Evolutionary conservation across 30 jellyfish, hydroid and myxozoan genomes (phyloP).

Genomic region (Turritopsis rubra): DNA sequence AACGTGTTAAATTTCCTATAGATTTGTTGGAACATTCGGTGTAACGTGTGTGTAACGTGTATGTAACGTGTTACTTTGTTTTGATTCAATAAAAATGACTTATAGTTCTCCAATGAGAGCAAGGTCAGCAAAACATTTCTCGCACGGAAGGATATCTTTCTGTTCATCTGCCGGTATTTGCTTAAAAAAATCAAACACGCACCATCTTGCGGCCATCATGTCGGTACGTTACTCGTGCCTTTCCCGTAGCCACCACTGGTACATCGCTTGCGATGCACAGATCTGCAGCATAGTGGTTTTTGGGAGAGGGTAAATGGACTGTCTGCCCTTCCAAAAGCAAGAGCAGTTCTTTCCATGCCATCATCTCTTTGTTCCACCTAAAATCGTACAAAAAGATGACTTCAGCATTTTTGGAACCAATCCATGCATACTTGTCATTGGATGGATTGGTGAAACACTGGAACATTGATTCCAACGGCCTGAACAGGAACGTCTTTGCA

Average conservation of each 20-base stretch:
- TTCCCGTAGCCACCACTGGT: constrained; percentile 39
- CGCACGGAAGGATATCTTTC: not conserved
- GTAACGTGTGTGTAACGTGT: not conserved
- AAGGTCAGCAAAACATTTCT: constrained; percentile 2
- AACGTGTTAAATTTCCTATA: not conserved
- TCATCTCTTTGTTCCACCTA: constrained; percentile 34
- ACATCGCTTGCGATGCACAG: constrained; percentile 23
- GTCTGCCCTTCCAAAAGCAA: constrained; percentile 35
- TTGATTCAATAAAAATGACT: not conserved
- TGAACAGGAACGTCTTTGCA: constrained; percentile 30
- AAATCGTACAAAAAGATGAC: constrained; percentile 40
- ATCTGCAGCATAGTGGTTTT: constrained; percentile 26
- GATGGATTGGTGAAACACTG: constrained; percentile 25
- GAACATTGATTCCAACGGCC: constrained; percentile 19
- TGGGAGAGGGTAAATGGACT: constrained; percentile 47
- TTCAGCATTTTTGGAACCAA: constrained; percentile 21
- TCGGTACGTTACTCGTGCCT: not conserved
- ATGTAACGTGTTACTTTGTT: not conserved
- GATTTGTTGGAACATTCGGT: too few species aligned
- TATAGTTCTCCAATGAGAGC: not conserved
- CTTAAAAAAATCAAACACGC: not conserved
- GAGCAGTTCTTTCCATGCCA: constrained; percentile 34
- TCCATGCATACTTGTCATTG: constrained; percentile 36
- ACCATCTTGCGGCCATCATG: not conserved
- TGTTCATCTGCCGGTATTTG: not conserved